phyloP scores from a whole-genome alignment of 1,140 invertebrate species.

The Brachionus koreanus region DNA sequence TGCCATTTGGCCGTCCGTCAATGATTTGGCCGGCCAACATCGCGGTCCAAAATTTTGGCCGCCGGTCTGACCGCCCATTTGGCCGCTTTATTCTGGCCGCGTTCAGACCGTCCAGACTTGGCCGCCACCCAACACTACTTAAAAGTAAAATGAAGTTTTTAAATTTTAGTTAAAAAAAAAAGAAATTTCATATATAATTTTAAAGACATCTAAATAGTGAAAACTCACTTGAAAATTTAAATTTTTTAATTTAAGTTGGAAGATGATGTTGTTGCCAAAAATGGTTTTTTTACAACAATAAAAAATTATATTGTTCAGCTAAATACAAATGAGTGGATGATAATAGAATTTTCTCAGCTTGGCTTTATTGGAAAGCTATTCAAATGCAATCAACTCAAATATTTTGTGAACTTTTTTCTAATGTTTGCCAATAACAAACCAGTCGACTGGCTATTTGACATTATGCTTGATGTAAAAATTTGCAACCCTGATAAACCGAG shows the following conservation, averaged over 20 bases:
- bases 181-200: too few species aligned
- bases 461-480: slow-evolving; percentile 67
- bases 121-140: too few species aligned
- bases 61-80: too few species aligned
- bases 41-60: too few species aligned
- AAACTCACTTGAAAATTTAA: too few species aligned
- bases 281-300: slow-evolving; percentile 75
- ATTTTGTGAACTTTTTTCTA: slow-evolving; percentile 84
- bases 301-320: slow-evolving; percentile 76
- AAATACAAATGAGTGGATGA: slow-evolving; percentile 79
- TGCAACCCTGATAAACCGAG: slow-evolving; percentile 65
- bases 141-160: too few species aligned
- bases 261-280: slow-evolving; percentile 88
- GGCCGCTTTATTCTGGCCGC: too few species aligned
- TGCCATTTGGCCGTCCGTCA: too few species aligned
- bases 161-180: too few species aligned
- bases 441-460: slow-evolving; percentile 87
- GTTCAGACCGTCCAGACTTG: too few species aligned
- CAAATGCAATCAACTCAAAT: slow-evolving; percentile 78
- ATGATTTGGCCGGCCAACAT: too few species aligned
- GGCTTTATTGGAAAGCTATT: slow-evolving; percentile 73
- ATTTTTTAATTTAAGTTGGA: slow-evolving; percentile 80
- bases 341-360: slow-evolving; percentile 87
- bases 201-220: too few species aligned
- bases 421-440: slow-evolving; percentile 94